A percentile compares a stretch with the other conserved stretches of the same genome.
These are phyloP conservation scores for Calephelis nemesis DNA, from an alignment of 1,140 invertebrate species.

Conservation along the genomic window DNA sequence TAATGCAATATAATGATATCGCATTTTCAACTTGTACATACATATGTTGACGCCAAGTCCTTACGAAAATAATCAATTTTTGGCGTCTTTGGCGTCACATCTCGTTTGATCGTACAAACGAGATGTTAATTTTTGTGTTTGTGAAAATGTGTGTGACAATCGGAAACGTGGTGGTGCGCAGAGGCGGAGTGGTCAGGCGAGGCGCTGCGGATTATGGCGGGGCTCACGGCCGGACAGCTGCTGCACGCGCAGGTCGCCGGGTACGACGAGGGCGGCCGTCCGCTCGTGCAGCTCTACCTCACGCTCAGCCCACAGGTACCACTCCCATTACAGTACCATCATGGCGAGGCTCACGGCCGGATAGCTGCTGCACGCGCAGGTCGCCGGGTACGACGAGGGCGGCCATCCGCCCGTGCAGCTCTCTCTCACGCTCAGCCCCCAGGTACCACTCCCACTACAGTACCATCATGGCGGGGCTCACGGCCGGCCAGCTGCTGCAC, in stretches of 20 bases:
- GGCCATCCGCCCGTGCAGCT: conserved; percentile 89
- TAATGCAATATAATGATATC: no score
- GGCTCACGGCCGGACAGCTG: conserved; percentile 87
- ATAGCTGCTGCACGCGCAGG: conserved; percentile 91
- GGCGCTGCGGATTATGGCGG: conserved; percentile 86
- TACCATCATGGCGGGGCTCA: conserved; percentile 85
- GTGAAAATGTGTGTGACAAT: no score
- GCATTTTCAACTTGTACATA: no score
- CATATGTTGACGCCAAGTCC: no score
- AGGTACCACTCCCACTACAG: conserved; percentile 73
- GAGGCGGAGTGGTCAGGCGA: conserved; percentile 85
- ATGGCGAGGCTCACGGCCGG: conserved; percentile 89
- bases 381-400: conserved; percentile 89
- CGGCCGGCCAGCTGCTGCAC: conserved; percentile 89
- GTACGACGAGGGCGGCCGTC: conserved; percentile 87
- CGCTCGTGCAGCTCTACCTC: conserved; percentile 89
- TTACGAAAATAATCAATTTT: no score
- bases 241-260: conserved; percentile 93
- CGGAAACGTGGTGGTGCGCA: conserved; percentile 32
- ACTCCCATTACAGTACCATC: no score
- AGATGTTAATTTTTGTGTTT: no score
- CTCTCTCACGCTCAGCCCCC: conserved; percentile 84
- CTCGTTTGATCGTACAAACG: no score
- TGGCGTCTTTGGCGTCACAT: no score
- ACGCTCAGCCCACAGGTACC: no score